A percentile compares a stretch with the other conserved stretches of the same genome.
phyloP scores from a whole-genome alignment of 1,140 invertebrate species.

The Tetraneura akinire region DNA sequence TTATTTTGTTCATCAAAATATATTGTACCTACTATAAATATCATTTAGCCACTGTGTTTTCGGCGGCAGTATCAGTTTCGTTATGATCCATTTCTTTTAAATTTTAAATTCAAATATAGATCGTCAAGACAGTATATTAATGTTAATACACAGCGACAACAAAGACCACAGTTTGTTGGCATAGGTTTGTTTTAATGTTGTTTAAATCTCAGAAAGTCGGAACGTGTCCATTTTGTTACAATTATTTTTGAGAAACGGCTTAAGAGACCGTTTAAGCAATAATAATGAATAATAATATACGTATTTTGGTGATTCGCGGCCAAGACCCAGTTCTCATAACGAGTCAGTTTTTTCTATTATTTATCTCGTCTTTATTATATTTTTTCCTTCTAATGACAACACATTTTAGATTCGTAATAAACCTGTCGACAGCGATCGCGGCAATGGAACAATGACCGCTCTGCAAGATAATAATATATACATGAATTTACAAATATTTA shows the following conservation, averaged over 20 bases:
- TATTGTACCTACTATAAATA: too few relatives aligned
- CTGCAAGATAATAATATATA: slow-evolving; percentile 17
- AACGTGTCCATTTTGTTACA: slow-evolving; percentile 12
- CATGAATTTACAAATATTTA: slow-evolving; percentile 11
- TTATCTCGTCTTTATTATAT: slow-evolving; percentile 23
- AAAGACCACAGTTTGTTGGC: not conserved
- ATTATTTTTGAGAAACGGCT: slow-evolving; percentile 14
- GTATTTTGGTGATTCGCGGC: slow-evolving; percentile 16
- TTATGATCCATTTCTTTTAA: slow-evolving; percentile 43
- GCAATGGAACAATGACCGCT: slow-evolving; percentile 26
- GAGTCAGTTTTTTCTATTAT: slow-evolving; percentile 13
- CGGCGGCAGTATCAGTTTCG: slow-evolving; percentile 20
- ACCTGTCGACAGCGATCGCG: not conserved
- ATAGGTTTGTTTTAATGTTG: not conserved
- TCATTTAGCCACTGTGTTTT: not conserved
- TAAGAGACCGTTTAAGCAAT: slow-evolving; percentile 27
- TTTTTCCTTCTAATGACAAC: slow-evolving; percentile 20
- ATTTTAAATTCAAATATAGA: not conserved
- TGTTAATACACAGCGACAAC: not conserved
- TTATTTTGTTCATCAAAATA: not conserved
- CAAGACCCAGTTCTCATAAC: slow-evolving; percentile 50
- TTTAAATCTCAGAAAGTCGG: not conserved
- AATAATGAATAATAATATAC: slow-evolving; percentile 4
- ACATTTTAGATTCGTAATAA: not conserved
- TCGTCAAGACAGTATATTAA: slow-evolving; percentile 38